A percentile compares a stretch with the other conserved stretches of the same genome.
Conservation (phyloP, 2,888 invertebrate genomes). For the Plebejus argus region DNA sequence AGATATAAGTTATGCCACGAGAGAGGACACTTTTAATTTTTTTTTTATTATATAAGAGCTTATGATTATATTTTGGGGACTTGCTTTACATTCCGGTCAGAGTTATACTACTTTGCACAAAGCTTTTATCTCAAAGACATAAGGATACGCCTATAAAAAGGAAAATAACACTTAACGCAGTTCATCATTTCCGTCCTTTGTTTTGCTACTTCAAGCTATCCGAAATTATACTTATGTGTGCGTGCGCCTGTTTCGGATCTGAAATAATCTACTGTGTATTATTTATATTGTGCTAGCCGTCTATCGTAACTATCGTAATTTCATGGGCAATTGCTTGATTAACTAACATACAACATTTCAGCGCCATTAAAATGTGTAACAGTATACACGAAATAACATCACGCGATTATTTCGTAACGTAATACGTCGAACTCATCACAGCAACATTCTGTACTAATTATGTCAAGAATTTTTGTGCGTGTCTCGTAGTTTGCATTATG, state of each 20-base stretch:
- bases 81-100: no score
- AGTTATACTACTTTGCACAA: no score
- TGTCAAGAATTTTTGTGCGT: not conserved
- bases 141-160: no score
- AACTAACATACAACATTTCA: not conserved
- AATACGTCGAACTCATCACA: not conserved
- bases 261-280: not conserved
- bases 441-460: not conserved
- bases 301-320: not conserved
- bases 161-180: not conserved
- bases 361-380: constrained; percentile 18
- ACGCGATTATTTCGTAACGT: constrained; percentile 21
- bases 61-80: no score
- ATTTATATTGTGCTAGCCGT: not conserved
- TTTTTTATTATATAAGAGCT: no score
- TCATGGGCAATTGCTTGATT: constrained; percentile 22
- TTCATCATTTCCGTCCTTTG: not conserved
- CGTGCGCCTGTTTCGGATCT: not conserved
- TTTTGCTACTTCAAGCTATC: no score
- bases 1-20: no score
- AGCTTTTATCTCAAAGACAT: no score
- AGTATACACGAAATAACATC: constrained; percentile 16
- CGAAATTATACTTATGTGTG: no score
- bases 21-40: no score
- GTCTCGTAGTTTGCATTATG: not conserved